A percentile compares a stretch with the other conserved stretches of the same genome.
Evolutionary conservation across 2,113 vertebrate genomes (phyloP).

Genomic region (Podiceps cristatus): DNA sequence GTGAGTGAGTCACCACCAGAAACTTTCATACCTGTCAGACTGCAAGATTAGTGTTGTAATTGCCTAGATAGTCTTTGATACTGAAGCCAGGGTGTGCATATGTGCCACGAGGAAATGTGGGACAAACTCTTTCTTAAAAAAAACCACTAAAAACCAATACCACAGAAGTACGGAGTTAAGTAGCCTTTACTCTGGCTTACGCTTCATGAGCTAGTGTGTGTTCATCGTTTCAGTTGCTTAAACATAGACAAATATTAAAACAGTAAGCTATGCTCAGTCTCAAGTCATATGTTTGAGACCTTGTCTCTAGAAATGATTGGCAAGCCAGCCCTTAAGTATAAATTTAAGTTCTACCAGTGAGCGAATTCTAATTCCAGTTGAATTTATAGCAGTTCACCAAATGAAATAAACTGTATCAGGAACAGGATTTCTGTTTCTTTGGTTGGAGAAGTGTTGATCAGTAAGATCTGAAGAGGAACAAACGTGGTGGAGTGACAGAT

Average conservation of each 20-base stretch:
- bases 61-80: neutral
- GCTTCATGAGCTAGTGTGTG: neutral
- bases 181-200: neutral
- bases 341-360: neutral
- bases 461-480: neutral
- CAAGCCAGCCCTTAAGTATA: neutral
- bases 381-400: neutral
- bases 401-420: neutral
- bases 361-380: neutral
- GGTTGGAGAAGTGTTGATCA: neutral
- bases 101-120: neutral
- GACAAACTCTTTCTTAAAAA: neutral
- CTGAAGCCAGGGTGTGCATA: neutral
- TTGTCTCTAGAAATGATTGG: neutral
- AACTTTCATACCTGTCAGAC: neutral
- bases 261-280: neutral
- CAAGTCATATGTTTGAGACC: neutral
- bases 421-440: neutral
- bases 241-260: neutral
- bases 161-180: neutral
- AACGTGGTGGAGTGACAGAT: neutral
- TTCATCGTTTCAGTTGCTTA: neutral
- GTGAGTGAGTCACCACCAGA: neutral
- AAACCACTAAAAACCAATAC: neutral
- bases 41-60: neutral